A percentile compares a stretch with the other conserved stretches of the same genome.
phyloP scores from a whole-genome alignment of 2,113 vertebrate genomes.

The Prochilodus magdalenae region DNA sequence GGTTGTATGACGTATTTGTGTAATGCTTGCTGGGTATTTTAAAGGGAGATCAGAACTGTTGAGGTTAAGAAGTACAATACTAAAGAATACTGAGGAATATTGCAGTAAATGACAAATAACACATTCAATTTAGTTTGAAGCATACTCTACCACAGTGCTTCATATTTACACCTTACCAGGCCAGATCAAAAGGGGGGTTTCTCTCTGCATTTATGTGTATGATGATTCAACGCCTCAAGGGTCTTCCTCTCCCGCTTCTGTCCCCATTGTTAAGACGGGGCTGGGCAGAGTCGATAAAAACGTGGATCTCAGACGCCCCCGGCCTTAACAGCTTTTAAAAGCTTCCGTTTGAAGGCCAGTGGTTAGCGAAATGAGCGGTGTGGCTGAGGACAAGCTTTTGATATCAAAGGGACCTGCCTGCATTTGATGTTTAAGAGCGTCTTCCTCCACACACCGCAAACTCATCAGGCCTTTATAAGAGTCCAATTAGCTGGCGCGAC shows the following conservation, averaged over 20 bases:
- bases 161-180: background rate
- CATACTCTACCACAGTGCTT: background rate
- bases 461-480: slow-evolving; percentile 43
- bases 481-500: slow-evolving; percentile 23
- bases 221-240: background rate
- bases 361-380: background rate
- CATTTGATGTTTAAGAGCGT: slow-evolving; percentile 38
- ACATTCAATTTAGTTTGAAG: no score
- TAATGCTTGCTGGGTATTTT: no score
- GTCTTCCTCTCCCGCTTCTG: background rate
- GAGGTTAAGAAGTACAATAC: no score
- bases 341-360: slow-evolving; percentile 14
- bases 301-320: slow-evolving; percentile 13
- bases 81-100: no score
- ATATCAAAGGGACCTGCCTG: slow-evolving; percentile 39
- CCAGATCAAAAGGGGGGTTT: background rate
- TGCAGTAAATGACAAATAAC: no score
- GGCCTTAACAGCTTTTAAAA: slow-evolving; percentile 32
- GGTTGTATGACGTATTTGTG: no score
- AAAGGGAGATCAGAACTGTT: no score
- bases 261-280: slow-evolving; percentile 6
- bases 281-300: slow-evolving; percentile 39
- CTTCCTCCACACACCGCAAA: slow-evolving; percentile 21
- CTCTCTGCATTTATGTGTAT: background rate
- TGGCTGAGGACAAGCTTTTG: slow-evolving; percentile 19